phyloP scores from a whole-genome alignment of 2,113 vertebrate genomes.

The Ammodytes marinus region DNA sequence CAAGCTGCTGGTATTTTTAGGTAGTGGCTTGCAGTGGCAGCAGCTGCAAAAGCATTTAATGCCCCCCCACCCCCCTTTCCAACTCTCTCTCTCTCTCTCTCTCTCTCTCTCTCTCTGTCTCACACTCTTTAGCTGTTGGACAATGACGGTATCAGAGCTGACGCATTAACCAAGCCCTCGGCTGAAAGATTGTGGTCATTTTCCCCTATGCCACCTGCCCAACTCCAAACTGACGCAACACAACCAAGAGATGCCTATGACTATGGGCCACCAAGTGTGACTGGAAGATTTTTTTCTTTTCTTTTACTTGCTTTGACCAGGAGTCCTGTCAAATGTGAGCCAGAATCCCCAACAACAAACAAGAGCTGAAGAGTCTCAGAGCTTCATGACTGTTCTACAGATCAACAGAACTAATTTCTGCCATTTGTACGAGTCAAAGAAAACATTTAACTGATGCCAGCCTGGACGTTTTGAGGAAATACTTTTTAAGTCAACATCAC shows the following conservation, averaged over 20 bases:
- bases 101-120: constrained; percentile 15
- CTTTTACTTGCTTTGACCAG: neutral
- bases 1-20: constrained; percentile 82
- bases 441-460: constrained; percentile 12
- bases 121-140: constrained; percentile 55
- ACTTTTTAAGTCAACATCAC: neutral
- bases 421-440: constrained; percentile 1
- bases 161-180: constrained; percentile 24
- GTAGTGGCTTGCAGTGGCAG: constrained; percentile 60
- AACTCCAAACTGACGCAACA: neutral
- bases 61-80: constrained; percentile 28
- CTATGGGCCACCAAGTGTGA: neutral
- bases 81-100: constrained; percentile 24
- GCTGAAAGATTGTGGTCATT: constrained; percentile 31
- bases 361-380: neutral
- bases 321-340: neutral
- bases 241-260: constrained; percentile 14
- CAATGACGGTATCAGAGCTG: constrained; percentile 68
- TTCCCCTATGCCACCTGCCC: constrained; percentile 46
- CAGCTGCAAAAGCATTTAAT: constrained; percentile 82
- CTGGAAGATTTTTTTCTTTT: neutral
- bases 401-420: neutral
- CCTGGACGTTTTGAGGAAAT: constrained; percentile 8
- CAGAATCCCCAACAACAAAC: constrained; percentile 3
- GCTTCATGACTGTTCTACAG: neutral